A percentile compares a stretch with the other conserved stretches of the same genome.
Evolutionary conservation across 2,888 invertebrate species (phyloP).

Genomic region (Leucozona laternaria): DNA sequence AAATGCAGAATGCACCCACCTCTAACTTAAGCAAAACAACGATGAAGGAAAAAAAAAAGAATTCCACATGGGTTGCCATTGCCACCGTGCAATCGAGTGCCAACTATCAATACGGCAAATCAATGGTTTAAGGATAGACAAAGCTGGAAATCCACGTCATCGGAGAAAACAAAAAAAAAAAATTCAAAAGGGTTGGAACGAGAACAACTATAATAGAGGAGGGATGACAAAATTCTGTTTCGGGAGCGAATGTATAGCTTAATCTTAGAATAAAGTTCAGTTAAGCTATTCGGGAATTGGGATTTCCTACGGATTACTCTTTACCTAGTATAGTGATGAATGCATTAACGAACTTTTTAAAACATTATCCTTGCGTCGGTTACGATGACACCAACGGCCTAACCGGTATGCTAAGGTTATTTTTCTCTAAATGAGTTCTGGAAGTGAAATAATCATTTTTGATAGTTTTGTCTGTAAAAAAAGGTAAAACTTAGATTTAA

Average conservation of each 20-base stretch:
- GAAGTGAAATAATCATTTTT: too few species aligned
- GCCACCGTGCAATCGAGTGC: constrained; percentile 69
- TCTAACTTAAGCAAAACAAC: constrained; percentile 27
- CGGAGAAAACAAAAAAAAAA: neutral
- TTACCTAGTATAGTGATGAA: neutral
- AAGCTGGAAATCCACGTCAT: constrained; percentile 44
- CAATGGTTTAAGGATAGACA: constrained; percentile 57
- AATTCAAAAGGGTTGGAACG: neutral
- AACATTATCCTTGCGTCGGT: neutral
- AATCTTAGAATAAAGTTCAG: constrained; percentile 41
- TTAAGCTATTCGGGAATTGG: constrained; percentile 60
- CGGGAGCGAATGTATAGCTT: neutral
- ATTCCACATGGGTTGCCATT: constrained; percentile 70
- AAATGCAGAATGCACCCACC: constrained; percentile 43
- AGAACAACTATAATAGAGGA: neutral
- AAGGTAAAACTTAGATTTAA: too few species aligned
- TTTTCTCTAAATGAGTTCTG: too few species aligned
- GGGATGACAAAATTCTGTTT: constrained; percentile 36
- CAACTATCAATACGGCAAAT: constrained; percentile 73
- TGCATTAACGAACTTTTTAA: constrained; percentile 2
- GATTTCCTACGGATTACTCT: constrained; percentile 53
- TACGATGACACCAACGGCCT: too few species aligned
- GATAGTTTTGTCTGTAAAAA: too few species aligned
- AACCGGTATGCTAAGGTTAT: too few species aligned
- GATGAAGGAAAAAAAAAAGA: constrained; percentile 30